Evolutionary conservation across 92 coral and sea anemone species (phyloP), one percentile per base, ranked within the genome.

Genomic region (Palythoa caribaeorum): DNA sequence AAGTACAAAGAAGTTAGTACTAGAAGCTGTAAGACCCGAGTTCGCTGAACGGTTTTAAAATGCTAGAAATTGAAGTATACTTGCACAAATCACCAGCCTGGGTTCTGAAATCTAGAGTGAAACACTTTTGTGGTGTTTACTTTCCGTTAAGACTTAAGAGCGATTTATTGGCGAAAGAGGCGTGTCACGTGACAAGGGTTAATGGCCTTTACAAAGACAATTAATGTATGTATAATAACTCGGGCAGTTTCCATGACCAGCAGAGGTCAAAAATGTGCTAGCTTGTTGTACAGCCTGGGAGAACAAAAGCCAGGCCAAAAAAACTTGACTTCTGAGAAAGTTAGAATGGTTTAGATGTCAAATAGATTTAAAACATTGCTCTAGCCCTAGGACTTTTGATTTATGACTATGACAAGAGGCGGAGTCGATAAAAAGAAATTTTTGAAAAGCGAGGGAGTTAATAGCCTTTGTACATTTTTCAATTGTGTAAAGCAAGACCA

Each of bases 151-250:
- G 47, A 16, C 76, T 47, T 66, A 66, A 79, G 84, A 79, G 86
- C 76, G 63, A 60, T 81, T 81, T 81, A 81, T 81, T 66, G 86
- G 76, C 39, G 86, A 65, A 65, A 66, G 60, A 81, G 76, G 73
- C 20, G 63, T 65, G 86, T 66, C 86, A 81, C 86, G 86, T 81
- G 86, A 68, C 62, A 66, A 44, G 13, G 62, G 9, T 52, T 81
- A 66, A 81, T 81, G 59, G 76, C 44, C 76, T 47, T 17, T 60
- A 48, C 86, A 65, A 81, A 68, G 62, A 51, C 76, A 81, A 65
- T 66, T 81, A 76, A 44, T 62, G 35, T 47, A 44, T 62, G 35
- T 47, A 39, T 48, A 50, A 68, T 65, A 81, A 19, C 44, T 28
- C 28, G 21, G 50, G 60, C 50, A 81, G 86, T 65, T 68, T 48